These are phyloP conservation scores for Actias luna DNA, from an alignment of 2,888 invertebrate species.

Conservation along the genomic window DNA sequence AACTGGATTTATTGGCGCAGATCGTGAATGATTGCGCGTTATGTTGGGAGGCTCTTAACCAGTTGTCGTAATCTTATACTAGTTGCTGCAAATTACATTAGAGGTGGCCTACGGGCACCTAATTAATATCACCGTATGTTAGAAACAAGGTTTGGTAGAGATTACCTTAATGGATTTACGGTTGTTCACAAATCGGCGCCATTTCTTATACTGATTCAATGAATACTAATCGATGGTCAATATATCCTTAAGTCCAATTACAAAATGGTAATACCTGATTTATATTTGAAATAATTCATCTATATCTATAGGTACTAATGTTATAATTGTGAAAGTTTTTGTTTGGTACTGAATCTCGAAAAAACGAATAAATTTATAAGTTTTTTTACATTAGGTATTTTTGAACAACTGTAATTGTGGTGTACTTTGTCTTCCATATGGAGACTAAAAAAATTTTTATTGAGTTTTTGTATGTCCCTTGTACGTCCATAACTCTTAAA, in stretches of 20 bases:
- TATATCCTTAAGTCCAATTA: not conserved
- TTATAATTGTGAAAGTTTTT: too few relatives aligned
- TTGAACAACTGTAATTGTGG: too few relatives aligned
- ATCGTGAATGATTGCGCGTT: conserved; percentile 10
- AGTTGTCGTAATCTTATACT: conserved; percentile 8
- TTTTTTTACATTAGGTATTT: too few relatives aligned
- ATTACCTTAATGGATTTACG: not conserved
- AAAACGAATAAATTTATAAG: too few relatives aligned
- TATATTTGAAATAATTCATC: too few relatives aligned
- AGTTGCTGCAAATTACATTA: not conserved
- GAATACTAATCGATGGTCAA: not conserved
- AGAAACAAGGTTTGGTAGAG: not conserved
- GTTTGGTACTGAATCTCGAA: too few relatives aligned
- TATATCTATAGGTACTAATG: too few relatives aligned
- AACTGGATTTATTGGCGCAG: conserved; percentile 2
- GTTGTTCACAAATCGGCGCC: conserved; percentile 1
- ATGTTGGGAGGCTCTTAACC: not conserved
- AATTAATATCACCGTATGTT: conserved; percentile 5
- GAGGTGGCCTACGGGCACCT: not conserved
- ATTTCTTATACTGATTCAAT: not conserved
- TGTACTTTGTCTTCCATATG: too few relatives aligned
- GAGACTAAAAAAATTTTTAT: too few relatives aligned
- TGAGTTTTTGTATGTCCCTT: too few relatives aligned
- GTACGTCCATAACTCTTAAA: too few relatives aligned
- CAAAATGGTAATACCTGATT: not conserved